Evolutionary conservation across 1,140 invertebrate genomes (phyloP).

Genomic region (Aplysia californica): DNA sequence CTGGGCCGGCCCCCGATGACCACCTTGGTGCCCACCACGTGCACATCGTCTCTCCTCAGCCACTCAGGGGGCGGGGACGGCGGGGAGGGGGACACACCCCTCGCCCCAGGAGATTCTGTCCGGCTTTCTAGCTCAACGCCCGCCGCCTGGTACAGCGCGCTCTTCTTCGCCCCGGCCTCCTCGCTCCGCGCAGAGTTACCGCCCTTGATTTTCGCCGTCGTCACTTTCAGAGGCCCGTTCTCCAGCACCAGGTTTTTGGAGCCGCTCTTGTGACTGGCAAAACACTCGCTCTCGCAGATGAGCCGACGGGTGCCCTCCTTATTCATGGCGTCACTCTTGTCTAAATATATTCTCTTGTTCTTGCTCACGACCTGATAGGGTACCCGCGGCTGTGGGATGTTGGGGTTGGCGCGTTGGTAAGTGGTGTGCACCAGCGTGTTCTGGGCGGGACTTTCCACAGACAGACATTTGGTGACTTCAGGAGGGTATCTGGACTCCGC

Average conservation of each 20-base stretch:
- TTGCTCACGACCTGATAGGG: background rate
- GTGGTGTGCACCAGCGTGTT: conserved; percentile 7
- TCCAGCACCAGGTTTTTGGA: background rate
- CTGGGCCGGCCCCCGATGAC: too few relatives aligned
- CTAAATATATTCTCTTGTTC: background rate
- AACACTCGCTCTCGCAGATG: conserved; percentile 15
- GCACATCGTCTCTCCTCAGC: too few relatives aligned
- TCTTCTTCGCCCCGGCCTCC: too few relatives aligned
- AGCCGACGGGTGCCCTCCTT: background rate
- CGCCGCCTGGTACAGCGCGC: too few relatives aligned
- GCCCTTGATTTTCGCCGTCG: too few relatives aligned
- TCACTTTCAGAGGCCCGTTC: background rate
- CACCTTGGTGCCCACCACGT: too few relatives aligned
- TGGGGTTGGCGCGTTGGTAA: background rate
- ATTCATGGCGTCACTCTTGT: background rate
- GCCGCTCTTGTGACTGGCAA: background rate
- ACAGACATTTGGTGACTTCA: background rate
- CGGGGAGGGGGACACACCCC: too few relatives aligned
- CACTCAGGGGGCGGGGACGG: too few relatives aligned
- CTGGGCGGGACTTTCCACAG: background rate
- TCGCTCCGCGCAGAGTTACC: too few relatives aligned
- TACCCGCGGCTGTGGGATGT: background rate
- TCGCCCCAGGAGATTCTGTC: too few relatives aligned
- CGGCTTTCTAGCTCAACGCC: too few relatives aligned
- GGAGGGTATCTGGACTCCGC: background rate